Percentiles rank a stretch among this genome's conserved stretches.
phyloP scores from a whole-genome alignment of 2,888 invertebrate species.

The Antheraea assamensis region DNA sequence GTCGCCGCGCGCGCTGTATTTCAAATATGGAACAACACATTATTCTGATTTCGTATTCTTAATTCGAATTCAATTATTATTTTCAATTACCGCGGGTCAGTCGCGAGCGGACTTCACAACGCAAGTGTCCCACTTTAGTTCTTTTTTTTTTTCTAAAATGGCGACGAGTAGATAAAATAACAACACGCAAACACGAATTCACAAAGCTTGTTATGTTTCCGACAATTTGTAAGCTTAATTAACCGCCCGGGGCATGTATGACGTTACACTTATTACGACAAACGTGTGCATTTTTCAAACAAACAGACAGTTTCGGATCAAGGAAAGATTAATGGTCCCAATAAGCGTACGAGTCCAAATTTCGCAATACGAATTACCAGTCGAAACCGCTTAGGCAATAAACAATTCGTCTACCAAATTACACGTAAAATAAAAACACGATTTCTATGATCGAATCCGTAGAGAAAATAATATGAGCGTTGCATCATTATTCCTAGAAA shows the following conservation, averaged over 20 bases:
- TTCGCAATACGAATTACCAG: conserved; percentile 64
- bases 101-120: conserved; percentile 48
- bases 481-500: conserved; percentile 46
- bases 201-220: conserved; percentile 25
- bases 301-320: conserved; percentile 68
- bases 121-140: conserved; percentile 66
- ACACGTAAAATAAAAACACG: conserved; percentile 39
- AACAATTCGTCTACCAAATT: conserved; percentile 53
- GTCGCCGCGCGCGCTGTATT: conserved; percentile 58
- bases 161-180: conserved; percentile 9
- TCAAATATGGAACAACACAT: conserved; percentile 72
- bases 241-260: conserved; percentile 43
- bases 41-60: conserved; percentile 74
- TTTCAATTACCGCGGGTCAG: conserved; percentile 71
- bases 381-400: conserved; percentile 56
- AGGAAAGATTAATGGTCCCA: conserved; percentile 65
- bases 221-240: conserved; percentile 41
- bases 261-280: conserved; percentile 54
- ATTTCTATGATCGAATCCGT: conserved; percentile 23
- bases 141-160: conserved; percentile 30
- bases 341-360: conserved; percentile 61
- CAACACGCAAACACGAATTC: conserved; percentile 5
- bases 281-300: conserved; percentile 58
- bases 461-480: conserved; percentile 18
- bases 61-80: conserved; percentile 77